These are phyloP conservation scores for Meloidogyne exigua DNA, from an alignment of 1,140 invertebrate species.

Conservation along the genomic window DNA sequence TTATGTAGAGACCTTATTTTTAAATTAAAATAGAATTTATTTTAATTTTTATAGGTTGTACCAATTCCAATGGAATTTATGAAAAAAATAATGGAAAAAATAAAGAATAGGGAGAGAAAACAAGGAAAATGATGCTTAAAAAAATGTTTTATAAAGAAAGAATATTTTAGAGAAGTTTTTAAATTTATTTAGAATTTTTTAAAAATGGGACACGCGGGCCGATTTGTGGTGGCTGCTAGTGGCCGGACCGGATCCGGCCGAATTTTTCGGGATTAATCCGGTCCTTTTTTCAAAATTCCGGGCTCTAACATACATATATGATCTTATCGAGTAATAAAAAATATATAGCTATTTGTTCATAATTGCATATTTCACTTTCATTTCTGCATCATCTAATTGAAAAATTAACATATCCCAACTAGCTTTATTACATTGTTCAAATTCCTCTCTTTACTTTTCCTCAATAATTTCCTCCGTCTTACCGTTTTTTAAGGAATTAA, in stretches of 20 bases:
- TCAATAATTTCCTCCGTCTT: background rate
- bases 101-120: conserved; percentile 27
- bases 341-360: background rate
- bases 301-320: too few relatives aligned
- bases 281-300: too few relatives aligned
- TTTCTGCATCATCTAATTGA: conserved; percentile 21
- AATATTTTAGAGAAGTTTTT: background rate
- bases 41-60: conserved; percentile 32
- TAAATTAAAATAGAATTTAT: conserved; percentile 56
- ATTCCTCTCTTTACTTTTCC: background rate
- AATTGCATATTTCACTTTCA: background rate
- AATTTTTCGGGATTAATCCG: too few relatives aligned
- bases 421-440: background rate
- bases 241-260: too few relatives aligned
- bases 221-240: too few relatives aligned
- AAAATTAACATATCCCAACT: conserved; percentile 15
- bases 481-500: background rate
- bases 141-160: background rate
- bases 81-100: conserved; percentile 30
- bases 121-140: background rate
- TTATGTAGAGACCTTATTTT: too few relatives aligned
- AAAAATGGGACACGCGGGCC: background rate
- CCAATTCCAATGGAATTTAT: conserved; percentile 50
- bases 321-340: too few relatives aligned
- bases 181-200: background rate